Percentiles rank a stretch among this genome's conserved stretches.
Evolutionary conservation across 1,140 invertebrate genomes (phyloP).

Genomic region (Temnothorax nylanderi): DNA sequence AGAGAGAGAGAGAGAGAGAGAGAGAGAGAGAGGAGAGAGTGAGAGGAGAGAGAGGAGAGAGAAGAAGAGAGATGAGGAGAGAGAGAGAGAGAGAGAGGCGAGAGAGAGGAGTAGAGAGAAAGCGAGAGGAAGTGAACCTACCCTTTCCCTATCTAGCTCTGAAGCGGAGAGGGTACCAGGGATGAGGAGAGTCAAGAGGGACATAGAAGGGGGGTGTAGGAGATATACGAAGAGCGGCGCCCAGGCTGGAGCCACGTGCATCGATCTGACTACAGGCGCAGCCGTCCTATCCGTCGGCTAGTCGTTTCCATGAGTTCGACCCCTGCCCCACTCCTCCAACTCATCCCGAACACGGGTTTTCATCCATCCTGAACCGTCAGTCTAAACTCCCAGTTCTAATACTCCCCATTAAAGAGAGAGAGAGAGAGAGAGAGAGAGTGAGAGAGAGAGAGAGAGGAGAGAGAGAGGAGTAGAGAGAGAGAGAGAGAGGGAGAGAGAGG

Average conservation of each 20-base stretch:
- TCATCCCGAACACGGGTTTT: constrained; percentile 73
- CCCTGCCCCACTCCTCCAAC: constrained; percentile 81
- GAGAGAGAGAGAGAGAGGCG: constrained; percentile 12
- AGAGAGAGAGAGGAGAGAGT: constrained; percentile 2
- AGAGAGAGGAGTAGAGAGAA: constrained; percentile 4
- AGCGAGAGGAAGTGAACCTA: constrained; percentile 67
- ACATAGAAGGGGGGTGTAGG: constrained; percentile 82
- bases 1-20: constrained; percentile 13
- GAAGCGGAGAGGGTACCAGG: constrained; percentile 72
- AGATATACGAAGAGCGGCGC: constrained; percentile 85
- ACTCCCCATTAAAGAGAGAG: constrained; percentile 39
- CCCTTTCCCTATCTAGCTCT: constrained; percentile 77
- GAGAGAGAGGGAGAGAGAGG: constrained; percentile 21
- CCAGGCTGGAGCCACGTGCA: constrained; percentile 86
- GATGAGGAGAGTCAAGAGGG: constrained; percentile 80
- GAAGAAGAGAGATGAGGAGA: constrained; percentile 20
- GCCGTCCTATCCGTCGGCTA: constrained; percentile 85
- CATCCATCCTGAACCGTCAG: constrained; percentile 71
- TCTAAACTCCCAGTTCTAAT: constrained; percentile 62
- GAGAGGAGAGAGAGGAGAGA: constrained; percentile 29
- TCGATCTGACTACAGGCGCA: constrained; percentile 86
- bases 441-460: not conserved
- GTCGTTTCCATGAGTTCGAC: constrained; percentile 86
- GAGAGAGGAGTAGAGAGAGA: constrained; percentile 10
- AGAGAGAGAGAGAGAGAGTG: constrained; percentile 27